Conservation (phyloP, 2,797 vertebrate species). For the Myotis pilosus region DNA sequence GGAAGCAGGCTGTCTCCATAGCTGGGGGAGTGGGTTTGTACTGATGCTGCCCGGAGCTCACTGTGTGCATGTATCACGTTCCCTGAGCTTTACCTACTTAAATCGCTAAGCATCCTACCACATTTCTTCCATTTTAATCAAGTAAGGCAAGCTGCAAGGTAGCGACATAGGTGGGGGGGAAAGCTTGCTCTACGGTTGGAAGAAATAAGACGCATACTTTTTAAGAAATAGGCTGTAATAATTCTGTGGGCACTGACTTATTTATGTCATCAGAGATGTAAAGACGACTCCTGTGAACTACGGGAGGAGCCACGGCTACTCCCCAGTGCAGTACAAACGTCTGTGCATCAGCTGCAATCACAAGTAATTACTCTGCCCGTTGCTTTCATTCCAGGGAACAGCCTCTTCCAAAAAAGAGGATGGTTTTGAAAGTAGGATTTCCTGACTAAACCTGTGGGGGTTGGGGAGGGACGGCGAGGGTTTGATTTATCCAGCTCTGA, state of each 20-base stretch:
- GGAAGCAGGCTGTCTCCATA: neutral
- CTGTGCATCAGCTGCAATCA: neutral
- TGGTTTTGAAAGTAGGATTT: slow-evolving; percentile 37
- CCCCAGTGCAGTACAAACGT: neutral
- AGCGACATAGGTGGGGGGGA: neutral
- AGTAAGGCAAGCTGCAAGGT: neutral
- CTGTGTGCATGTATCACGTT: neutral
- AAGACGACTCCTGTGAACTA: neutral
- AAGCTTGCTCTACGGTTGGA: neutral
- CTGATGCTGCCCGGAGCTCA: neutral
- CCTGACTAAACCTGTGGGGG: neutral
- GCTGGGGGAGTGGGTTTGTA: neutral
- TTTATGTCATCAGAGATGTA: slow-evolving; percentile 26
- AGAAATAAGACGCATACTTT: neutral
- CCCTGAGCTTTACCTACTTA: neutral
- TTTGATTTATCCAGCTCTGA: neutral
- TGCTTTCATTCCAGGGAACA: slow-evolving; percentile 4
- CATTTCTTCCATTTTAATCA: neutral
- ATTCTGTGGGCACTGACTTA: neutral
- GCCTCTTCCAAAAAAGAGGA: neutral
- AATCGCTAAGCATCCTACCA: neutral
- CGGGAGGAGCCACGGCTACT: neutral
- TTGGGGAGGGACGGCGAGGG: neutral
- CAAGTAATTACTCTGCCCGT: neutral
- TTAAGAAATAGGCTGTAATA: neutral